phyloP scores from a whole-genome alignment of 2,113 vertebrate species.

The Mormyrus lacerda region DNA sequence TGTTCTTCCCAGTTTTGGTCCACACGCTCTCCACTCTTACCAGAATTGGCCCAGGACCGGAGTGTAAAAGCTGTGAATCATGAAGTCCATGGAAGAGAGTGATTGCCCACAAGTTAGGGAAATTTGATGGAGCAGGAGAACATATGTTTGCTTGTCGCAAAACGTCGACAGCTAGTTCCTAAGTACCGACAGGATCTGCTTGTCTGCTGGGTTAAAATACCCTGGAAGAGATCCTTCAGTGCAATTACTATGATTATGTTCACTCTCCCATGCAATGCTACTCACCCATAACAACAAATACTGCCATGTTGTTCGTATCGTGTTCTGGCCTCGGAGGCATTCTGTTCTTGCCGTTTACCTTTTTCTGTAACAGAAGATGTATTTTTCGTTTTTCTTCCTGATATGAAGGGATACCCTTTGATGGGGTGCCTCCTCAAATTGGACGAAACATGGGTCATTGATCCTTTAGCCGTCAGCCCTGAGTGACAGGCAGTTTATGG shows the following conservation, averaged over 20 bases:
- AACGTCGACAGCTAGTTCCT: conserved; percentile 27
- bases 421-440: not conserved
- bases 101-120: not conserved
- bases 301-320: not conserved
- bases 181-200: conserved; percentile 26
- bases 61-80: not conserved
- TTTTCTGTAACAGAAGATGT: not conserved
- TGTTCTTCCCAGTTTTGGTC: not conserved
- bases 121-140: not conserved
- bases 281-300: not conserved
- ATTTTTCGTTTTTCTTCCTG: not conserved
- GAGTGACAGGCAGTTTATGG: not conserved
- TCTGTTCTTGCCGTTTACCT: not conserved
- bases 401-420: not conserved
- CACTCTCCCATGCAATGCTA: not conserved
- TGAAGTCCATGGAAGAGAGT: not conserved
- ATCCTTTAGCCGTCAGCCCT: not conserved
- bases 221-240: conserved; percentile 1
- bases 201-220: conserved; percentile 29
- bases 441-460: not conserved
- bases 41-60: not conserved
- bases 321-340: not conserved
- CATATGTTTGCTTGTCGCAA: not conserved
- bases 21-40: not conserved
- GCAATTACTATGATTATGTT: not conserved